Evolutionary conservation across 1,140 invertebrate genomes (phyloP).

Genomic region (Bilobella aurantiaca): DNA sequence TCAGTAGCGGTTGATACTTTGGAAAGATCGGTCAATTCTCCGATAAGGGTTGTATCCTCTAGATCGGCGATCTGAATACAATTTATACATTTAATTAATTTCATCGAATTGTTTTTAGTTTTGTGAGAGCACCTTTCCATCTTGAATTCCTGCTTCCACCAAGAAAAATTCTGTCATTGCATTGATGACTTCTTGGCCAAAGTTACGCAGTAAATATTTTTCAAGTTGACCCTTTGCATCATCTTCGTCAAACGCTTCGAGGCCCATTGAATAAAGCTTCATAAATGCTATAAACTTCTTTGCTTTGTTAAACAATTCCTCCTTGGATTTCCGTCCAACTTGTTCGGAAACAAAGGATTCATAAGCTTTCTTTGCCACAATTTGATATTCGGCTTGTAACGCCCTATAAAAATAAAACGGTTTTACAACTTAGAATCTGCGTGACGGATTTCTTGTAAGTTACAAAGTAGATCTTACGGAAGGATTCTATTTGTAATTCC

Average conservation of each 20-base stretch:
- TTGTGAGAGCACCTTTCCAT: constrained; percentile 36
- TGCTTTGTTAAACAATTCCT: constrained; percentile 21
- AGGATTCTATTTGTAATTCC: constrained; percentile 41
- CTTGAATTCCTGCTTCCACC: constrained; percentile 26
- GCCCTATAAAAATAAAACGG: constrained; percentile 14
- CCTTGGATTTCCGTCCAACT: constrained; percentile 21
- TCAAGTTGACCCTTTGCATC: constrained; percentile 24
- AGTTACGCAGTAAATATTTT: constrained; percentile 27
- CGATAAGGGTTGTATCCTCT: constrained; percentile 54
- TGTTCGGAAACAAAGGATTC: constrained; percentile 28
- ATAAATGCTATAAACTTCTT: constrained; percentile 20
- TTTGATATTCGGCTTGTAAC: constrained; percentile 29
- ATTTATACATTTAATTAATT: too few relatives aligned
- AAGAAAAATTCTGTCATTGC: constrained; percentile 16
- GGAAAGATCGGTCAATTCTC: constrained; percentile 63
- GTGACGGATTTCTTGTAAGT: constrained; percentile 12
- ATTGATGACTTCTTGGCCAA: constrained; percentile 21
- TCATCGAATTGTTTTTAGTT: constrained; percentile 7
- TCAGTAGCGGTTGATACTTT: constrained; percentile 59
- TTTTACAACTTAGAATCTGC: too few relatives aligned
- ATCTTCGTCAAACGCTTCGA: constrained; percentile 26
- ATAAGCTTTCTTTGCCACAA: constrained; percentile 22
- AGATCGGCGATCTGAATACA: constrained; percentile 52
- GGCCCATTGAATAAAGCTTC: constrained; percentile 24
- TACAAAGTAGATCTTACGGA: constrained; percentile 36